phyloP scores from a whole-genome alignment of 30 jellyfish, hydroid and myxozoan genomes.

The Hydractinia echinata region DNA sequence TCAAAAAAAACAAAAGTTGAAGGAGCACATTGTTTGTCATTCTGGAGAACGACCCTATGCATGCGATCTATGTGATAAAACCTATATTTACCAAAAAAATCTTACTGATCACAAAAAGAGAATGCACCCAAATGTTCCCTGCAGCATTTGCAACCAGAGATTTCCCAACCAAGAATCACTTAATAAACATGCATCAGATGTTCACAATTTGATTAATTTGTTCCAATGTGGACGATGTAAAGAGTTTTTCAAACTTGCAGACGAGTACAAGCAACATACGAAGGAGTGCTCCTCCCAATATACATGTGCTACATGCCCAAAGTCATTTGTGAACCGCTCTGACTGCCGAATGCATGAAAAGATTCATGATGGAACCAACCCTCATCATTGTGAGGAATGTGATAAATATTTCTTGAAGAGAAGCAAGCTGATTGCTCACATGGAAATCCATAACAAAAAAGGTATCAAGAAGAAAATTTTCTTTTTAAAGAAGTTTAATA shows the following conservation, averaged over 20 bases:
- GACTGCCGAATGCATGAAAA: slow-evolving; percentile 16
- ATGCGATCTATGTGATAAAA: slow-evolving; percentile 19
- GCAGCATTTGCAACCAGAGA: slow-evolving; percentile 17
- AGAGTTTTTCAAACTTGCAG: slow-evolving; percentile 12
- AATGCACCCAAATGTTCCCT: neutral
- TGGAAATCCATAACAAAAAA: slow-evolving; percentile 6
- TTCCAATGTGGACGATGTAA: neutral
- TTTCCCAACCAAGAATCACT: neutral
- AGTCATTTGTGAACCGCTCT: slow-evolving; percentile 1
- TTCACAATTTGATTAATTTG: neutral
- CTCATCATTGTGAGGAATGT: slow-evolving; percentile 26
- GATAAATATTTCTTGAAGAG: slow-evolving; percentile 22
- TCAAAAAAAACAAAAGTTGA: neutral
- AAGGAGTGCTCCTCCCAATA: neutral
- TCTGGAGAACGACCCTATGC: neutral
- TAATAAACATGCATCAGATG: neutral
- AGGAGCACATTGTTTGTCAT: slow-evolving; percentile 11
- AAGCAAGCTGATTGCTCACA: slow-evolving; percentile 5
- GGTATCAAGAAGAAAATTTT: no score
- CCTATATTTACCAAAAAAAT: slow-evolving; percentile 4
- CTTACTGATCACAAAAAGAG: slow-evolving; percentile 5
- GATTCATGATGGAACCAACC: slow-evolving; percentile 14
- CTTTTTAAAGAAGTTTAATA: no score
- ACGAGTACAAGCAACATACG: neutral
- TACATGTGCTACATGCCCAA: slow-evolving; percentile 21